A percentile compares a stretch with the other conserved stretches of the same genome.
Evolutionary conservation across 1,140 invertebrate species (phyloP).

Genomic region (Ptiloglossa arizonensis): DNA sequence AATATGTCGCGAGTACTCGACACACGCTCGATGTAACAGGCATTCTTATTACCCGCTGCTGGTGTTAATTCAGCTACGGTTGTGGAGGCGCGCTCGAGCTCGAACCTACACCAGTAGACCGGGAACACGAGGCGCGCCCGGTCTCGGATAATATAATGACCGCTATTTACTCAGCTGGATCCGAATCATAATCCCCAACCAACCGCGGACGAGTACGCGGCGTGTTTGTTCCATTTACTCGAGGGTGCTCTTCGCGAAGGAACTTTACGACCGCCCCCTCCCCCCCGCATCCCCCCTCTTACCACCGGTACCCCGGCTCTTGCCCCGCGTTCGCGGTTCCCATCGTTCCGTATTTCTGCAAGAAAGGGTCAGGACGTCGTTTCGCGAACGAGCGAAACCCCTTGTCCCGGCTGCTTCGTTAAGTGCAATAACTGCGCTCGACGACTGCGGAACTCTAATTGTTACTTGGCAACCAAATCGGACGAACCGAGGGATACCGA

Average conservation of each 20-base stretch:
- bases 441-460: constrained; percentile 64
- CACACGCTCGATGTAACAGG: neutral
- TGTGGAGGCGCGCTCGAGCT: no score
- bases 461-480: constrained; percentile 69
- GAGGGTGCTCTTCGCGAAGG: constrained; percentile 55
- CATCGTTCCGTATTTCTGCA: constrained; percentile 39
- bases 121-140: no score
- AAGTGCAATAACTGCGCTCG: constrained; percentile 61
- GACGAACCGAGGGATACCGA: constrained; percentile 43
- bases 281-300: neutral
- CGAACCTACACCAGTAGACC: no score
- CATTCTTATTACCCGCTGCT: neutral
- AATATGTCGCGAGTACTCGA: neutral
- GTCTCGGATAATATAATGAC: constrained; percentile 52
- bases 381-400: constrained; percentile 25
- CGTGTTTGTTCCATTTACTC: constrained; percentile 69
- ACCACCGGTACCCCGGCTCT: neutral
- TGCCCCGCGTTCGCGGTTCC: neutral
- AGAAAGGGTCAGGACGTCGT: constrained; percentile 31
- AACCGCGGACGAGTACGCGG: constrained; percentile 44
- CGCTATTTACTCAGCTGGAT: constrained; percentile 65
- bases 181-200: constrained; percentile 64
- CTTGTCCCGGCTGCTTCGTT: constrained; percentile 57
- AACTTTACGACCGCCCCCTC: constrained; percentile 53
- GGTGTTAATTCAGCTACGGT: neutral